A percentile compares a stretch with the other conserved stretches of the same genome.
phyloP scores from a whole-genome alignment of 2,113 vertebrate genomes.

The Chionodraco myersi region DNA sequence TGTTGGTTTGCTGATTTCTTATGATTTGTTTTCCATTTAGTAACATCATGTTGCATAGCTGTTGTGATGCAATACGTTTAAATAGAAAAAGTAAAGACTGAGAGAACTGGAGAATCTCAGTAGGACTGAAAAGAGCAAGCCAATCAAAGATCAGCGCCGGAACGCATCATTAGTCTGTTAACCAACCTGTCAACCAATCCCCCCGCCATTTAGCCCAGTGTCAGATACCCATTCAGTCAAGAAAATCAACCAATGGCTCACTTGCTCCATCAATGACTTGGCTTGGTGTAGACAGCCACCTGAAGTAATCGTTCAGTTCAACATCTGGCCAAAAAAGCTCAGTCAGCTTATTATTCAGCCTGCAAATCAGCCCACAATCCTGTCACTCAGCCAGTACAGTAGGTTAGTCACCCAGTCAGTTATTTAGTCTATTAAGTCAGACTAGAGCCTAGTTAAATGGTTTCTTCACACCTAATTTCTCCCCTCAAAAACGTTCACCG shows the following conservation, averaged over 20 bases:
- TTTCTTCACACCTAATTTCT: constrained; percentile 71
- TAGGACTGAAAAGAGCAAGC: neutral
- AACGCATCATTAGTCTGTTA: constrained; percentile 12
- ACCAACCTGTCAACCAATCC: constrained; percentile 9
- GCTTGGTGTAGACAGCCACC: neutral
- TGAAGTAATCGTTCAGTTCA: neutral
- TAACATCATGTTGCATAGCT: constrained; percentile 2
- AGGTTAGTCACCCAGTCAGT: constrained; percentile 70
- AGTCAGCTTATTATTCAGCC: constrained; percentile 16
- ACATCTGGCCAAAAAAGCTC: constrained; percentile 7
- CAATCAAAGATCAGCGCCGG: neutral
- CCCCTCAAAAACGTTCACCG: constrained; percentile 29
- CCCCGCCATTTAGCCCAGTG: neutral
- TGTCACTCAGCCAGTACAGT: constrained; percentile 45
- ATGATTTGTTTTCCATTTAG: constrained; percentile 11
- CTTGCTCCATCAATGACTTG: neutral
- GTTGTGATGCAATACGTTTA: neutral
- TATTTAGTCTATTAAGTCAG: constrained; percentile 69
- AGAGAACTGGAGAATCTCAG: neutral
- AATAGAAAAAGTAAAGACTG: neutral
- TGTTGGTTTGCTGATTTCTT: constrained; percentile 7
- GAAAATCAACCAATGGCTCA: constrained; percentile 5
- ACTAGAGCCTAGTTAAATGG: constrained; percentile 61
- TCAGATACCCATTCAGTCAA: neutral
- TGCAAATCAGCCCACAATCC: constrained; percentile 16